Evolutionary conservation across 2,113 vertebrate species (phyloP).

Genomic region (Astur gentilis): DNA sequence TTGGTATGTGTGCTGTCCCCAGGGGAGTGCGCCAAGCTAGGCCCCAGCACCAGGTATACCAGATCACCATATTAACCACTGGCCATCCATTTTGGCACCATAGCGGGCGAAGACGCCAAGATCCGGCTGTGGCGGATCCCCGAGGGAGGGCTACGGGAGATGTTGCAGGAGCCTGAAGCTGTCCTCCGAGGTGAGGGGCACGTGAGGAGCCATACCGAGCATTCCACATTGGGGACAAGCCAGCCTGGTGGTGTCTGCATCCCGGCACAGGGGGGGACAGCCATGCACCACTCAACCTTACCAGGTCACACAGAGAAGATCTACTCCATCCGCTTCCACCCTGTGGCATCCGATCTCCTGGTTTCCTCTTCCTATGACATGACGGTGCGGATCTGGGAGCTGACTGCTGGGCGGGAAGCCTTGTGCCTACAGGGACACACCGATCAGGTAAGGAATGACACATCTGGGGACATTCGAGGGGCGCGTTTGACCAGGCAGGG

Average conservation of each 20-base stretch:
- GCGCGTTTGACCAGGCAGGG: fast-evolving
- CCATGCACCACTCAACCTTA: fast-evolving
- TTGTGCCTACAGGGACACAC: constrained; percentile 83
- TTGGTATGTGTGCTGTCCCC: constrained; percentile 67
- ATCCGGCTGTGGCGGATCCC: constrained; percentile 90
- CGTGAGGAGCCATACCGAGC: fast-evolving
- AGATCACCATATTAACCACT: background rate
- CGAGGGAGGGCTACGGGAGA: constrained; percentile 78
- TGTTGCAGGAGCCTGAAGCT: constrained; percentile 77
- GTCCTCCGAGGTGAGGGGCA: constrained; percentile 79
- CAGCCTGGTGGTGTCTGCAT: fast-evolving
- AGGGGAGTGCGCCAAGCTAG: constrained; percentile 15
- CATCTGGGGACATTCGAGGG: background rate
- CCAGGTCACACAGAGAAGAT: constrained; percentile 95
- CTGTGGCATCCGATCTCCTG: constrained; percentile 81
- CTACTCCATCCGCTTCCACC: constrained; percentile 92
- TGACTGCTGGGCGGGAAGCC: constrained; percentile 68
- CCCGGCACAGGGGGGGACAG: fast-evolving
- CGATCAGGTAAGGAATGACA: constrained; percentile 83
- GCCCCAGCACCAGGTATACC: fast-evolving
- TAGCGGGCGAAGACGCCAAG: constrained; percentile 91
- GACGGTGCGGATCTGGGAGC: constrained; percentile 86
- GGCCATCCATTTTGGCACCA: background rate
- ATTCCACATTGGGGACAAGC: background rate
- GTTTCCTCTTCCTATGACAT: constrained; percentile 94